Base-by-base conservation (phyloP, 2,888 invertebrate species). In the Oscheius sp. region DNA sequence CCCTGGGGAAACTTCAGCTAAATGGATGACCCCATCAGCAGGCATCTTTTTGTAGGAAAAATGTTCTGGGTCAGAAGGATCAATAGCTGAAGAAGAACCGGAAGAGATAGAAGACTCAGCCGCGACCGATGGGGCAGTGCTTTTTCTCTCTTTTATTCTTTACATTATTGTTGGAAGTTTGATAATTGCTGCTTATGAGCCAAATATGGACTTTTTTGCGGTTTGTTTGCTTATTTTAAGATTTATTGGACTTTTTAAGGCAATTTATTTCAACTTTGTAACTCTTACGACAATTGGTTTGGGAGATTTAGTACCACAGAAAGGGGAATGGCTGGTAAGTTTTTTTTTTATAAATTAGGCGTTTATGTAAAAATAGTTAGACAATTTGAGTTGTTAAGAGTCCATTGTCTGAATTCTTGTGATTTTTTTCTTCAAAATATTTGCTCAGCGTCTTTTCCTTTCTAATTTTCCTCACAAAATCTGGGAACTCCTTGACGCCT, bases 241-340 rank as follows among this genome's bases (percentile, higher is more conserved):
- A 5, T 36, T 14, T 14, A 36, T 36, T 36, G 8, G 14, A 36
- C 36, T 9, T n/a, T 38, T 71, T 56, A 61, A 81, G 70, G 83
- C 83, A 1, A 80, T 83, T 41, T 84, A 83, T 65, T 83, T 84
- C 77, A 83, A 82, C 57, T 83, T 83, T 67, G 82, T 83, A 20
- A 82, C 83, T 0, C 51, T 83, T 9, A 83, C 82, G 5, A 83
- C 83, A 1, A 82, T 84, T 47, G 83, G 83, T 22, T 61, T 83
- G 20, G 83, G 83, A n/a, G 83, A 83, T 72, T 56, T 83, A 24
- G 81, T 83, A 22, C 83, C 83, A 14, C 75, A 83, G 67, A 75
- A 72, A 0, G 75, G 73, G 0, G 69, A 71, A 56, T 79, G 72
- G 61, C 67, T 75, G 69, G 74, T 75, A 17, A 56, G 64, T 44